A percentile compares a stretch with the other conserved stretches of the same genome.
Evolutionary conservation across 2,113 vertebrate species (phyloP).

Genomic region (Anoura caudifer): DNA sequence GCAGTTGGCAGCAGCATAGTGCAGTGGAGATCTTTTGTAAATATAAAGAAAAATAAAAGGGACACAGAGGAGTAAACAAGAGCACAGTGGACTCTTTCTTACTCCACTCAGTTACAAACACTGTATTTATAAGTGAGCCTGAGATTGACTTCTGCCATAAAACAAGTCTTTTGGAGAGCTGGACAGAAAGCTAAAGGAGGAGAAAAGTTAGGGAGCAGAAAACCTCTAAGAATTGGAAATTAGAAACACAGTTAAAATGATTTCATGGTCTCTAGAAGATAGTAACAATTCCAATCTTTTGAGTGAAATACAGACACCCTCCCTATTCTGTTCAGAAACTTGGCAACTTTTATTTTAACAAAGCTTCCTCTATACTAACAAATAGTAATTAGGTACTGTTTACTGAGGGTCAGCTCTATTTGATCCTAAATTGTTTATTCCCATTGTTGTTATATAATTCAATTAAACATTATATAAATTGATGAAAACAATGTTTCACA

Average conservation of each 20-base stretch:
- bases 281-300: background rate
- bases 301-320: background rate
- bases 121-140: background rate
- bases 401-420: background rate
- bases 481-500: background rate
- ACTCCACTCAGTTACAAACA: background rate
- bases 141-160: background rate
- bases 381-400: background rate
- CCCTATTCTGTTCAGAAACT: slow-evolving; percentile 13
- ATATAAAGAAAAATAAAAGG: slow-evolving; percentile 62
- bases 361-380: background rate
- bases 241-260: background rate
- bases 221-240: background rate
- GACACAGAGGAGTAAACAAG: slow-evolving; percentile 61
- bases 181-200: background rate
- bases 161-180: background rate
- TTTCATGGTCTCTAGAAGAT: background rate
- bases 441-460: background rate
- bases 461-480: background rate
- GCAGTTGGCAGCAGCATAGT: slow-evolving; percentile 99
- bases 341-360: slow-evolving; percentile 42
- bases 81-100: slow-evolving; percentile 19
- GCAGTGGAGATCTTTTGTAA: slow-evolving; percentile 92
- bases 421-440: background rate
- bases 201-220: background rate